phyloP scores from a whole-genome alignment of 2,797 vertebrate species.

The Ispidina picta region DNA sequence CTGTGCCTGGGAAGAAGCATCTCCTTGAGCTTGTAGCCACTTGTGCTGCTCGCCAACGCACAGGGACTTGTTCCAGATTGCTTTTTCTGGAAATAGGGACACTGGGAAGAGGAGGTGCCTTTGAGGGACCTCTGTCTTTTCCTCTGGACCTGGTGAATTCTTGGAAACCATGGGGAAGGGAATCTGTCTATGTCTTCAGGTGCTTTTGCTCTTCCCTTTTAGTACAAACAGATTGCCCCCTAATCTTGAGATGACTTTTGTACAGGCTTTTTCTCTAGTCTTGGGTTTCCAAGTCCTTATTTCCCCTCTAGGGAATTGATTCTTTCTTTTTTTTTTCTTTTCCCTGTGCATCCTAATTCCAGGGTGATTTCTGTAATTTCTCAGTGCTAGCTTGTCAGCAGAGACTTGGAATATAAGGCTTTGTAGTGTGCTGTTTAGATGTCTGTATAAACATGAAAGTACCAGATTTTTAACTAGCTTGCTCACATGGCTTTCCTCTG shows the following conservation, averaged over 20 bases:
- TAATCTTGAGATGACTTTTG: background rate
- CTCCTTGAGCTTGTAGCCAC: background rate
- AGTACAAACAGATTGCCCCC: background rate
- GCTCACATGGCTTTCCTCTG: constrained; percentile 48
- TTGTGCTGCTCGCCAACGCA: background rate
- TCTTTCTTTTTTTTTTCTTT: background rate
- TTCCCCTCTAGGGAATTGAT: background rate
- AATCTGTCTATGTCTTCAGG: background rate
- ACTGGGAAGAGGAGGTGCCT: background rate
- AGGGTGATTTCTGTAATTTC: constrained; percentile 56
- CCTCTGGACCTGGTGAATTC: background rate
- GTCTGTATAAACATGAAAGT: constrained; percentile 47
- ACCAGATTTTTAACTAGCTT: constrained; percentile 48
- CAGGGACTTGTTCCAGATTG: background rate
- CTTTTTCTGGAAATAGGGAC: background rate
- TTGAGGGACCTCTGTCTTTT: background rate
- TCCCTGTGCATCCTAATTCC: constrained; percentile 2
- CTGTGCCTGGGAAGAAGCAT: background rate
- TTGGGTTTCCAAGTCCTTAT: background rate
- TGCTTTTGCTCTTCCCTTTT: background rate
- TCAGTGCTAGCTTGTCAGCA: constrained; percentile 42
- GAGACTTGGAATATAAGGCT: constrained; percentile 36
- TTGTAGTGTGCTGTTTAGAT: constrained; percentile 42
- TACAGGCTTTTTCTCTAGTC: background rate
- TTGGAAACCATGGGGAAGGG: background rate